Percentiles rank a stretch among this genome's conserved stretches.
phyloP scores from a whole-genome alignment of 2,113 vertebrate species.

The Turdus rufiventris region DNA sequence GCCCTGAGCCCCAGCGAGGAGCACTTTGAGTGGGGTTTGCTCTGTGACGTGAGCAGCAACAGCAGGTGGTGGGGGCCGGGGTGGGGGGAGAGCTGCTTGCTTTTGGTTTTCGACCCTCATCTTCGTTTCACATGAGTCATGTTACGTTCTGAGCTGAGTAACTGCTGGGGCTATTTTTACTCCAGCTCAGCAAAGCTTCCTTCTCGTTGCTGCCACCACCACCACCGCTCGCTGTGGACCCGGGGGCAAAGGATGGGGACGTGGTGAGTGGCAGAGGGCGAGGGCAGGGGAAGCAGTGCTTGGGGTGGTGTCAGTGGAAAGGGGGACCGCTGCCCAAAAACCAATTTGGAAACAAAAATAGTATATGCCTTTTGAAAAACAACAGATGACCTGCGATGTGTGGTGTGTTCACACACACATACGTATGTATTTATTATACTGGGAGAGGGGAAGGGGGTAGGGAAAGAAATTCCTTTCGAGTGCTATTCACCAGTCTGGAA shows the following conservation, averaged over 20 bases:
- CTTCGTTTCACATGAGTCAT: conserved; percentile 75
- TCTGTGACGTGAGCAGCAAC: not conserved
- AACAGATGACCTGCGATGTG: conserved; percentile 63
- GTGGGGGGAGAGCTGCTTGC: not conserved
- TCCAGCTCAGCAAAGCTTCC: conserved; percentile 71
- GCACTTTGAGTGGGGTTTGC: not conserved
- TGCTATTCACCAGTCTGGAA: conserved; percentile 78
- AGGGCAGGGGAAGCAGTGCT: conserved; percentile 39
- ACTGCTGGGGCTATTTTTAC: conserved; percentile 81
- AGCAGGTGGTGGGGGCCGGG: not conserved
- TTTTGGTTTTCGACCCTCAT: conserved; percentile 61
- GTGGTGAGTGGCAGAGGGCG: conserved; percentile 51
- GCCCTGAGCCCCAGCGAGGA: not conserved
- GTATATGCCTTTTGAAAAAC: conserved; percentile 44
- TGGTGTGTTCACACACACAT: conserved; percentile 16
- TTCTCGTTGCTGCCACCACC: conserved; percentile 54
- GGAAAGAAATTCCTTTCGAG: conserved; percentile 71
- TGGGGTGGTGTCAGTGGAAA: conserved; percentile 37
- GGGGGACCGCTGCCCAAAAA: conserved; percentile 28
- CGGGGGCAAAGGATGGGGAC: conserved; percentile 55
- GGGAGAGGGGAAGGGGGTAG: conserved; percentile 56
- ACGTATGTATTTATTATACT: conserved; percentile 38
- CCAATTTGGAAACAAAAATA: conserved; percentile 66
- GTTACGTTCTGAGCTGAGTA: conserved; percentile 79
- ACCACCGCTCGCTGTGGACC: not conserved